Conservation (phyloP, 2,888 invertebrate species). For the Protodeltote pygarga region DNA sequence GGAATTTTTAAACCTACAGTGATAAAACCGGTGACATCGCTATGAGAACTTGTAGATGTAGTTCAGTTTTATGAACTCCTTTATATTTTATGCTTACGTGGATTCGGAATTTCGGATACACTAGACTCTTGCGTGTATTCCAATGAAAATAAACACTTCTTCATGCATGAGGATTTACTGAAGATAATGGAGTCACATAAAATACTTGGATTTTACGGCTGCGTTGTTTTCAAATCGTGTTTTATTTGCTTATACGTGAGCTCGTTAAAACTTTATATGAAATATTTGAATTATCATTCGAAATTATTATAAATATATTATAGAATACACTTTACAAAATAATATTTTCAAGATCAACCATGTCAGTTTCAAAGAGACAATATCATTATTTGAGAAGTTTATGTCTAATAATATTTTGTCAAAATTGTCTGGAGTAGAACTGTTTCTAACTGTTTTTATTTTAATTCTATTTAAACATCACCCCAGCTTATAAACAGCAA, state of each 20-base stretch:
- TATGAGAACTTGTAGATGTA: conserved; percentile 10
- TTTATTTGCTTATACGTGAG: conserved; percentile 47
- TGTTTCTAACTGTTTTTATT: no score
- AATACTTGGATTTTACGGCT: conserved; percentile 44
- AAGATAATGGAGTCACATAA: conserved; percentile 46
- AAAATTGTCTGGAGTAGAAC: no score
- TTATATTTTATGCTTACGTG: conserved; percentile 27
- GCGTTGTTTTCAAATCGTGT: conserved; percentile 47
- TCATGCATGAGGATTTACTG: conserved; percentile 45
- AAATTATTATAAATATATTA: conserved; percentile 31
- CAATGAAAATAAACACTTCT: conserved; percentile 45
- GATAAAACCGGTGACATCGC: conserved; percentile 22
- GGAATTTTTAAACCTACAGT: conserved; percentile 18
- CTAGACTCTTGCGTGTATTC: conserved; percentile 19
- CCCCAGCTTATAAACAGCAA: background rate
- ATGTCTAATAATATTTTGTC: conserved; percentile 17
- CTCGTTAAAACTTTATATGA: conserved; percentile 44
- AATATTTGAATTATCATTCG: conserved; percentile 32
- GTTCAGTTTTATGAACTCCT: conserved; percentile 36
- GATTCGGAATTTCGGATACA: conserved; percentile 15
- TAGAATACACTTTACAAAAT: conserved; percentile 15
- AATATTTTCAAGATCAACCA: conserved; percentile 23
- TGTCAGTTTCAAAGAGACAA: conserved; percentile 1
- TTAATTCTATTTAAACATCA: background rate
- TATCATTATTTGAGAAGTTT: conserved; percentile 7